Conservation (phyloP, 2,113 vertebrate genomes). For the Eonycteris spelaea region DNA sequence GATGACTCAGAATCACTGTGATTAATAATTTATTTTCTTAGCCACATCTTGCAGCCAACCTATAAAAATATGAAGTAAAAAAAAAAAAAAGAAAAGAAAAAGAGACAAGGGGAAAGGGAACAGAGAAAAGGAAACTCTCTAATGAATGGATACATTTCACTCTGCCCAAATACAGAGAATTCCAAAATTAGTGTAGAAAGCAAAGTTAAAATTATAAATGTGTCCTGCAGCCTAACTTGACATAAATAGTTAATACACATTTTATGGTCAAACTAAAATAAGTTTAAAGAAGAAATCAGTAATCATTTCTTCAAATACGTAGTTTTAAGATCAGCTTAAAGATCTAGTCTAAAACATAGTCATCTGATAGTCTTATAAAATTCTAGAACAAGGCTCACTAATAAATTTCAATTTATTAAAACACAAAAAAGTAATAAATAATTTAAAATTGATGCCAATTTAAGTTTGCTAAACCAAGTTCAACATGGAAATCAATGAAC, state of each 20-base stretch:
- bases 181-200: conserved; percentile 26
- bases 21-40: neutral
- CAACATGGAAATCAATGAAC: neutral
- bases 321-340: conserved; percentile 20
- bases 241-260: neutral
- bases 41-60: neutral
- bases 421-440: neutral
- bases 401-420: neutral
- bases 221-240: neutral
- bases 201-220: neutral
- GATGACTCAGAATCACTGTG: conserved; percentile 13
- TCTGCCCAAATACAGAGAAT: conserved; percentile 1
- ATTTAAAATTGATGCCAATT: conserved; percentile 5
- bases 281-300: neutral
- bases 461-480: neutral
- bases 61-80: neutral
- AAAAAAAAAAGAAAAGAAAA: neutral
- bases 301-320: neutral
- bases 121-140: neutral
- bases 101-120: neutral
- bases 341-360: neutral
- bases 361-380: neutral
- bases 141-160: neutral
- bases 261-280: neutral
- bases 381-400: neutral